These are phyloP conservation scores for Azorinus chamasolen DNA, from an alignment of 2,888 invertebrate species.

Conservation along the genomic window DNA sequence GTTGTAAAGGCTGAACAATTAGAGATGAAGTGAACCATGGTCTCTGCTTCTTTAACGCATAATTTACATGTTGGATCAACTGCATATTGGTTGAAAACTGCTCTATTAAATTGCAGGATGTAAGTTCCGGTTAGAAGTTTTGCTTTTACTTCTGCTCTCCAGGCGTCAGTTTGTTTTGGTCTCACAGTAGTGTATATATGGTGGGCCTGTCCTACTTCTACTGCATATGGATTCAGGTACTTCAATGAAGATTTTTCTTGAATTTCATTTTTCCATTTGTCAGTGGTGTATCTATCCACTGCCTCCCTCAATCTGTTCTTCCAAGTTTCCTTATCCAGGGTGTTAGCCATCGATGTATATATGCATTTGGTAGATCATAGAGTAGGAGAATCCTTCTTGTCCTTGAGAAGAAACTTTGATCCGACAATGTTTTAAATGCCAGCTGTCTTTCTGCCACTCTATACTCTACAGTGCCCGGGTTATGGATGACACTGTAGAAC, in stretches of 20 bases:
- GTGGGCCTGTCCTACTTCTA: too few relatives aligned
- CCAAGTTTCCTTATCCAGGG: not conserved
- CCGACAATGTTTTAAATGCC: not conserved
- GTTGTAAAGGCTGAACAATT: too few relatives aligned
- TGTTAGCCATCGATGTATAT: not conserved
- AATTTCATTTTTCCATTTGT: too few relatives aligned
- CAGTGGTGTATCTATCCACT: too few relatives aligned
- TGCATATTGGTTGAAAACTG: too few relatives aligned
- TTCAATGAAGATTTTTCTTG: too few relatives aligned
- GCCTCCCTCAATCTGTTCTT: not conserved
- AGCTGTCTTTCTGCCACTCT: too few relatives aligned
- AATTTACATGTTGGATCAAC: conserved; percentile 4
- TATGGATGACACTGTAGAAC: not conserved
- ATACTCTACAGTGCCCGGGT: not conserved
- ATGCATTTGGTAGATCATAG: conserved; percentile 1
- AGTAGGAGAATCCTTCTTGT: too few relatives aligned
- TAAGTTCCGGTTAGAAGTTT: too few relatives aligned
- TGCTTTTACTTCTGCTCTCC: not conserved
- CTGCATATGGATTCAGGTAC: too few relatives aligned
- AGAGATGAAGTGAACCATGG: not conserved
- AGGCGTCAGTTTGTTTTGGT: not conserved
- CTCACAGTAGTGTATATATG: conserved; percentile 1
- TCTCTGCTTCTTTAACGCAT: conserved; percentile 3
- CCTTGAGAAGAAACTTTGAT: not conserved
- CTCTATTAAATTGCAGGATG: not conserved